Percentiles rank a stretch among this genome's conserved stretches.
These are phyloP conservation scores for Cryptus viduatorius DNA, from an alignment of 2,888 invertebrate genomes.

Conservation along the genomic window DNA sequence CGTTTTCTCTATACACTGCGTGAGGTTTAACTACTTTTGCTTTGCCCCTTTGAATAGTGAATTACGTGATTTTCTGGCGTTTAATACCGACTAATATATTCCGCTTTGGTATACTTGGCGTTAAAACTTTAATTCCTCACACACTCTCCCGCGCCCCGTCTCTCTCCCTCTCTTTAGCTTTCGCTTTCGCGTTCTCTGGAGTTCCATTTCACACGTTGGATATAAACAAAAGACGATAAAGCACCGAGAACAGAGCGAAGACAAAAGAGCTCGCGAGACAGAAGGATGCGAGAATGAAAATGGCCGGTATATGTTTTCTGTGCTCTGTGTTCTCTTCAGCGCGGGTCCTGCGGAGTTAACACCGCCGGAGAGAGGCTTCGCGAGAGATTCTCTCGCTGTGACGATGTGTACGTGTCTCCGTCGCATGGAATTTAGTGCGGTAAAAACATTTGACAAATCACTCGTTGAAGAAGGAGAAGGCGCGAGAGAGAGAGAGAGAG, in stretches of 20 bases:
- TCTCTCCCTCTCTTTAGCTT: slow-evolving; percentile 16
- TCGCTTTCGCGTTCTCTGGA: background rate
- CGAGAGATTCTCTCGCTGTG: slow-evolving; percentile 12
- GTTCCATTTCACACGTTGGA: slow-evolving; percentile 34
- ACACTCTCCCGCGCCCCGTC: background rate
- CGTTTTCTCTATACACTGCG: background rate
- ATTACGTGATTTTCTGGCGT: slow-evolving; percentile 38
- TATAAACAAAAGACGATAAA: slow-evolving; percentile 61
- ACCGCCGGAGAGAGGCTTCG: slow-evolving; percentile 25
- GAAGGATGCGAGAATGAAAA: slow-evolving; percentile 63
- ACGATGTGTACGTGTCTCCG: background rate
- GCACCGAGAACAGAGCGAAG: slow-evolving; percentile 33
- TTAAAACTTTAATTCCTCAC: slow-evolving; percentile 25
- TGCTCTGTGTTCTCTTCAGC: slow-evolving; percentile 28
- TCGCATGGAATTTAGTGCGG: slow-evolving; percentile 56
- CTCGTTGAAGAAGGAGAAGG: slow-evolving; percentile 51
- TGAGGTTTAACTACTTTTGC: background rate
- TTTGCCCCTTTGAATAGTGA: slow-evolving; percentile 7
- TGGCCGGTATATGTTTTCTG: slow-evolving; percentile 36
- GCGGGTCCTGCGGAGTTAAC: slow-evolving; percentile 42
- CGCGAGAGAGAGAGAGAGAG: slow-evolving; percentile 29
- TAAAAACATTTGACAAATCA: slow-evolving; percentile 70
- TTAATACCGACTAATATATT: slow-evolving; percentile 32
- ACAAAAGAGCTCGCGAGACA: slow-evolving; percentile 59
- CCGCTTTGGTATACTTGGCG: slow-evolving; percentile 29